Evolutionary conservation across 2,113 vertebrate species (phyloP), one percentile per base, ranked within the genome.

Genomic region (Trinectes maculatus): DNA sequence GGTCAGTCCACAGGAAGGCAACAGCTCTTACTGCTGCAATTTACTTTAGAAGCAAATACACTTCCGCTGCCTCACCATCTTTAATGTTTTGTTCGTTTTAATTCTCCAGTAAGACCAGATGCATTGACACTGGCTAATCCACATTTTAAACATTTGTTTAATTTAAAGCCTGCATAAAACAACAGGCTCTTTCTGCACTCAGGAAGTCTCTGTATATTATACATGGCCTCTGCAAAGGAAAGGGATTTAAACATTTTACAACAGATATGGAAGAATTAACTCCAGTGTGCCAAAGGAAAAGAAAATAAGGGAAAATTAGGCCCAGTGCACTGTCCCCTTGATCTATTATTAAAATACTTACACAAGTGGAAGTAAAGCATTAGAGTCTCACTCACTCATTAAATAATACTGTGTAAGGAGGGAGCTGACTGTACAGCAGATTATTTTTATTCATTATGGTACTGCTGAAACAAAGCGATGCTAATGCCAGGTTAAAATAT

Each of bases 191-290:
- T 31, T 34, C 34, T 34, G 71, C 54, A 48, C n/a, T n/a, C n/a
- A n/a, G n/a, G 44, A 22, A 34, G 28, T 12, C 43, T 28, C 11
- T 29, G 8, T 77, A 25, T 53, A 64, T 71, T 60, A 77, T 83
- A 5, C 42, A 74, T 18, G 6, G 1, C 4, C 65, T 13, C 7
- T 9, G 36, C n/a, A n/a, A 52, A 57, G 42, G 24, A 25, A 55
- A 15, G 10, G n/a, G 46, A 57, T 71, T 80, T 66, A 66, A 79
- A 74, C 65, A 80, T 82, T 80, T 60, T 71, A 77, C 39, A 70
- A 47, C 11, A 66, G 53, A 66, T 75, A 72, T 25, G 11, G 5
- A 28, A 56, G 37, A 72, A 64, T 66, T 8, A 18, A 34, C 51
- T n/a, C n/a, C n/a, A n/a, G n/a, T n/a, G n/a, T n/a, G n/a, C n/a